A percentile compares a stretch with the other conserved stretches of the same genome.
phyloP scores from a whole-genome alignment of 2,888 invertebrate species.

The Tinea semifulvella region DNA sequence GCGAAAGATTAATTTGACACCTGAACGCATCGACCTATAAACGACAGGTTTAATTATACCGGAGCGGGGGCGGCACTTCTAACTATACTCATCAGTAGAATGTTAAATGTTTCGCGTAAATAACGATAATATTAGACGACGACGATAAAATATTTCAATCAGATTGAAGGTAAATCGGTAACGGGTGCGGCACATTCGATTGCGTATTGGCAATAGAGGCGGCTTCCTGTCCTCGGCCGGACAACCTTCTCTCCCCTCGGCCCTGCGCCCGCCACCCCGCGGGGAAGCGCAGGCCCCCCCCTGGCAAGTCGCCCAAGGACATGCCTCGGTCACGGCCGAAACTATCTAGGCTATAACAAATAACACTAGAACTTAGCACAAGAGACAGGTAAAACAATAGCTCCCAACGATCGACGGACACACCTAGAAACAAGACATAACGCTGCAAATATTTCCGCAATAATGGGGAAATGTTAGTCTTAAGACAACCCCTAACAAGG shows the following conservation, averaged over 20 bases:
- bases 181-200: conserved; percentile 17
- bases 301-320: conserved; percentile 55
- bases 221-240: conserved; percentile 31
- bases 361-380: conserved; percentile 5
- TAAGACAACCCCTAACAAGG: no score
- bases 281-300: conserved; percentile 20
- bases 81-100: conserved; percentile 36
- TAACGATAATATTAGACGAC: background rate
- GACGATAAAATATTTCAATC: background rate
- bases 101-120: conserved; percentile 1
- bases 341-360: no score
- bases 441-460: no score
- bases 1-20: conserved; percentile 27
- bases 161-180: background rate
- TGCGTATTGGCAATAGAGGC: conserved; percentile 40
- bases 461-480: no score
- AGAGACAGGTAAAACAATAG: background rate
- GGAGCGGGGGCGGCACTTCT: conserved; percentile 21
- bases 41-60: conserved; percentile 26
- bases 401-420: no score
- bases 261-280: conserved; percentile 3
- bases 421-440: no score
- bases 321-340: conserved; percentile 47
- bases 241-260: background rate
- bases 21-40: conserved; percentile 31